phyloP scores from a whole-genome alignment of 2,888 invertebrate genomes.

The Hybos culiciformis region DNA sequence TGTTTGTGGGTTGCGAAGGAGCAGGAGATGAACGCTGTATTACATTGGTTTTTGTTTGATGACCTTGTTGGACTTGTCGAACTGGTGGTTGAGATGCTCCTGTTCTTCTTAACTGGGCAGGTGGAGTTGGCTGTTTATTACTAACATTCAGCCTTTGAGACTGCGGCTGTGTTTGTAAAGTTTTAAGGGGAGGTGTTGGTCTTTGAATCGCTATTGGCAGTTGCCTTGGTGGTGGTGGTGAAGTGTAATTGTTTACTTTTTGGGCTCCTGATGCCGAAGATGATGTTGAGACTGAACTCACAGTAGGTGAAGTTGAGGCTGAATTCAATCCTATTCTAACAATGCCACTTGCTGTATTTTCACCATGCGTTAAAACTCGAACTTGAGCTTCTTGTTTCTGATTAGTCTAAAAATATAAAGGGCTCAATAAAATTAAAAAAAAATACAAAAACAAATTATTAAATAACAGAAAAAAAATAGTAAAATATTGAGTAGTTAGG shows the following conservation, averaged over 20 bases:
- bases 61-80: not conserved
- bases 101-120: no score
- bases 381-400: constrained; percentile 30
- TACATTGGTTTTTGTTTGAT: not conserved
- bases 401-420: constrained; percentile 24
- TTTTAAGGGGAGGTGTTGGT: not conserved
- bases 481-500: no score
- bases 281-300: no score
- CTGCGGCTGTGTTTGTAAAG: not conserved
- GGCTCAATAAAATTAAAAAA: no score
- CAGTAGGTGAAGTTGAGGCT: constrained; percentile 8
- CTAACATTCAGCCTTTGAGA: not conserved
- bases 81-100: not conserved
- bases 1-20: constrained; percentile 15
- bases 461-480: no score
- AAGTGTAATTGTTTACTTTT: not conserved
- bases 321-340: constrained; percentile 27
- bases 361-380: constrained; percentile 31
- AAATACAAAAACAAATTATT: no score
- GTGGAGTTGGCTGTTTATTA: not conserved
- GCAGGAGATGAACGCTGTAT: constrained; percentile 5
- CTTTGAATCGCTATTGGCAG: not conserved
- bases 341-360: constrained; percentile 28
- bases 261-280: not conserved
- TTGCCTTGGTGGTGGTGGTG: not conserved